Percentiles rank a stretch among this genome's conserved stretches.
Evolutionary conservation across 2,888 invertebrate genomes (phyloP).

Genomic region (Plebejus argus): DNA sequence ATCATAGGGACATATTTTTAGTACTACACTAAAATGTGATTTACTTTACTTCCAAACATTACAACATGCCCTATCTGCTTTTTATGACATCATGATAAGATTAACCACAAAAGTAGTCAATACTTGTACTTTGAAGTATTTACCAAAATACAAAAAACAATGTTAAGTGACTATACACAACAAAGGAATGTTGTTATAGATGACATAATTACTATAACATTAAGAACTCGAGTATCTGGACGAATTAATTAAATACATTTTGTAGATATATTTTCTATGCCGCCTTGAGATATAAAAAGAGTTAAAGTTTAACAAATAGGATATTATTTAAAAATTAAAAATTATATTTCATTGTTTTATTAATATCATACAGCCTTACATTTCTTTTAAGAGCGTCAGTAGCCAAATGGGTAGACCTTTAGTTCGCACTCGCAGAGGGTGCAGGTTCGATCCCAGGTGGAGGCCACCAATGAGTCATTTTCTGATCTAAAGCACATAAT

Average conservation of each 20-base stretch:
- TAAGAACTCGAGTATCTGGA: not conserved
- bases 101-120: not conserved
- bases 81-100: slow-evolving; percentile 10
- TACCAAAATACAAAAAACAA: not conserved
- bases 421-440: too few relatives aligned
- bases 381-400: too few relatives aligned
- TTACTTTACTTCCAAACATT: not conserved
- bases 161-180: not conserved
- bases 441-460: too few relatives aligned
- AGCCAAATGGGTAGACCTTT: too few relatives aligned
- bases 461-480: too few relatives aligned
- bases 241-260: not conserved
- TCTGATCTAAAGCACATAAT: too few relatives aligned
- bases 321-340: too few relatives aligned
- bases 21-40: not conserved
- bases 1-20: not conserved
- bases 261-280: too few relatives aligned
- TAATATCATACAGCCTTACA: too few relatives aligned
- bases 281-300: too few relatives aligned
- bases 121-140: slow-evolving; percentile 18
- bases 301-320: too few relatives aligned
- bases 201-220: slow-evolving; percentile 7
- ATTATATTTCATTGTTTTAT: too few relatives aligned
- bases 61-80: slow-evolving; percentile 5
- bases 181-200: not conserved